Base-by-base conservation (phyloP, 2,797 vertebrate genomes). In the Pseudocheirus occidentalis region DNA sequence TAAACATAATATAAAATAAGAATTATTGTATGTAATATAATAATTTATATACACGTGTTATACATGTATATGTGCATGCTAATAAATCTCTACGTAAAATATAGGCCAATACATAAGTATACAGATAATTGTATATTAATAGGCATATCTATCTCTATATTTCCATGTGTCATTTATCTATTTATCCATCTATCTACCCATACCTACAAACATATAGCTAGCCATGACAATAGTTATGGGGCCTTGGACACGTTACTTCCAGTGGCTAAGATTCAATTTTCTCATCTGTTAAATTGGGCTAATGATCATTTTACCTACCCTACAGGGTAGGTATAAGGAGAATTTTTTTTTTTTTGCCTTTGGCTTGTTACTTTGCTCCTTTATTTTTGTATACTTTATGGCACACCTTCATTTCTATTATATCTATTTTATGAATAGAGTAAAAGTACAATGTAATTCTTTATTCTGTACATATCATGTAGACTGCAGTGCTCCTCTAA, bases 341-440 rank as follows among this genome's bases (percentile, higher is more conserved):
- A 62, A 62, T 62, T 31, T 94, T 96, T 55, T 94, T 90, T 92
- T 90, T 96, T 28, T 58, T 59, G 62, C 57, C 93, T 95, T 92
- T 95, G 95, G 28, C 87, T 95, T 94, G 59, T 89, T 90, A 92
- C 96, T 96, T 98, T 95, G 92, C 56, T 93, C 56, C 91, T 87
- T 87, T 73, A 4, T 62, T 62, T 97, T 95, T 97, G 18, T 58
- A 59, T 62, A 1, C 40, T 16, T 94, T 5, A 91, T 31, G 1
- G 7, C 50, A n/a, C 94, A 16, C 2, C 96, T 94, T 50, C 81
- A 97, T 95, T 62, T 40, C 29, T 93, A 94, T 57, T n/a, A n/a
- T 18, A n/a, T 16, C 46, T 73, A 40, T 34, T 90, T 57, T 31
- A 55, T 55, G 1, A 55, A 12, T 24, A 54, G 29, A 90, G 54